These are phyloP conservation scores for Pseudomugil gertrudae DNA, from an alignment of 2,797 vertebrate genomes.

Conservation along the genomic window DNA sequence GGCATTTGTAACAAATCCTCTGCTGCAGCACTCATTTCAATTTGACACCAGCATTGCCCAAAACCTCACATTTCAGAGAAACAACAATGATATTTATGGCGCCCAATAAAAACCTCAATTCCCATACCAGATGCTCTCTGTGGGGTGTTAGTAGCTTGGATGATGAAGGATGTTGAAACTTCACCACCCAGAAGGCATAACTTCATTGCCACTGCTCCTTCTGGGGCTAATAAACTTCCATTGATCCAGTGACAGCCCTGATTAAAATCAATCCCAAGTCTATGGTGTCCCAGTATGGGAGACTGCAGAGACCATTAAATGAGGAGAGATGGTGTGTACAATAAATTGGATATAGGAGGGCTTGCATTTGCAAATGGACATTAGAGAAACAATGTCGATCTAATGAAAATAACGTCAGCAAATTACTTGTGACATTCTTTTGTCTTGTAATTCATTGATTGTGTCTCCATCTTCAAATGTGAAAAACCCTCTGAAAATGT, in stretches of 20 bases:
- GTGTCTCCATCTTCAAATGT: not conserved
- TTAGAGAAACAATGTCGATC: constrained; percentile 23
- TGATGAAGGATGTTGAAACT: constrained; percentile 72
- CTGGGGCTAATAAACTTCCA: constrained; percentile 79
- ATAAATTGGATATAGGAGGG: not conserved
- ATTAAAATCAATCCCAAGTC: constrained; percentile 80
- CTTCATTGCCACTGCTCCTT: constrained; percentile 74
- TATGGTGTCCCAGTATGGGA: constrained; percentile 59
- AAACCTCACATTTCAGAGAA: constrained; percentile 55
- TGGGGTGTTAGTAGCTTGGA: constrained; percentile 58
- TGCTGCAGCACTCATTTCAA: constrained; percentile 36
- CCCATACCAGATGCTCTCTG: constrained; percentile 60
- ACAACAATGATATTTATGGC: constrained; percentile 65
- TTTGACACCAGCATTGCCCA: constrained; percentile 41
- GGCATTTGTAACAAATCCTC: constrained; percentile 30
- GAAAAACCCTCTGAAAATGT: not conserved
- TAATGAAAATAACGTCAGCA: constrained; percentile 24
- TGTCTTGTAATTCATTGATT: not conserved
- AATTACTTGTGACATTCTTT: not conserved
- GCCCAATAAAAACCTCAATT: constrained; percentile 67
- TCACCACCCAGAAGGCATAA: constrained; percentile 69
- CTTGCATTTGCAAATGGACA: constrained; percentile 5
- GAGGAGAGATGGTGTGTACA: constrained; percentile 14
- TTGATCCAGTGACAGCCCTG: constrained; percentile 80
- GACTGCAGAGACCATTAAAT: constrained; percentile 53